Conservation (phyloP, 1,140 invertebrate genomes). For the Apocrypta bakeri region DNA sequence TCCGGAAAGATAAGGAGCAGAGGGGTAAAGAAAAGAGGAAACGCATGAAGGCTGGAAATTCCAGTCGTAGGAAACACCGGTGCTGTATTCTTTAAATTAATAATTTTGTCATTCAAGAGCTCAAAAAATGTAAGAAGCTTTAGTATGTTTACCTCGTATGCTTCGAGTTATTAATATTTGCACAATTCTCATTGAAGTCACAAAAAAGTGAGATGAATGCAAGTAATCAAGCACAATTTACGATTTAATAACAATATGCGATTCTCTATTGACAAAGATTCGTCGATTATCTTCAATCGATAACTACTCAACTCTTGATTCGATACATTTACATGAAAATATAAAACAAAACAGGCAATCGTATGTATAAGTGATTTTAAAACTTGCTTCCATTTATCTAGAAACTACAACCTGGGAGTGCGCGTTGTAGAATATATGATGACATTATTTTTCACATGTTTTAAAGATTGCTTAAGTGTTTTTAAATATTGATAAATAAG, state of each 20-base stretch:
- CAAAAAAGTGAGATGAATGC: conserved; percentile 34
- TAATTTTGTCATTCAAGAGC: conserved; percentile 42
- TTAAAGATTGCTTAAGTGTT: conserved; percentile 38
- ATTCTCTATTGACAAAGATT: conserved; percentile 29
- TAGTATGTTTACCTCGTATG: conserved; percentile 45
- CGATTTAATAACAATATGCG: conserved; percentile 26
- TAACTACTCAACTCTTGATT: conserved; percentile 20
- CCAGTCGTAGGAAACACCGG: conserved; percentile 67
- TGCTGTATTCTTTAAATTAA: conserved; percentile 69
- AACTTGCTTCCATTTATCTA: conserved; percentile 1
- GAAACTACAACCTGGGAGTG: conserved; percentile 35
- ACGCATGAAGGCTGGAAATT: conserved; percentile 69
- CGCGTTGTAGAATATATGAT: conserved; percentile 6
- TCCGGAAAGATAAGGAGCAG: conserved; percentile 85
- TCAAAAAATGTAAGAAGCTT: conserved; percentile 48
- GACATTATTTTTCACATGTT: conserved; percentile 35
- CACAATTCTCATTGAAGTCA: conserved; percentile 40
- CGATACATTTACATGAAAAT: conserved; percentile 23
- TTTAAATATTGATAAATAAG: conserved; percentile 47
- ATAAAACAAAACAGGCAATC: background rate
- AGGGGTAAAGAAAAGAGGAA: conserved; percentile 82
- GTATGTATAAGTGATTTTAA: background rate
- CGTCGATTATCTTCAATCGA: conserved; percentile 10
- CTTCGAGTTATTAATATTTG: conserved; percentile 47
- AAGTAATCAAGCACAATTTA: conserved; percentile 32